Conservation (phyloP, 2,797 vertebrate species). For the Molothrus ater region DNA sequence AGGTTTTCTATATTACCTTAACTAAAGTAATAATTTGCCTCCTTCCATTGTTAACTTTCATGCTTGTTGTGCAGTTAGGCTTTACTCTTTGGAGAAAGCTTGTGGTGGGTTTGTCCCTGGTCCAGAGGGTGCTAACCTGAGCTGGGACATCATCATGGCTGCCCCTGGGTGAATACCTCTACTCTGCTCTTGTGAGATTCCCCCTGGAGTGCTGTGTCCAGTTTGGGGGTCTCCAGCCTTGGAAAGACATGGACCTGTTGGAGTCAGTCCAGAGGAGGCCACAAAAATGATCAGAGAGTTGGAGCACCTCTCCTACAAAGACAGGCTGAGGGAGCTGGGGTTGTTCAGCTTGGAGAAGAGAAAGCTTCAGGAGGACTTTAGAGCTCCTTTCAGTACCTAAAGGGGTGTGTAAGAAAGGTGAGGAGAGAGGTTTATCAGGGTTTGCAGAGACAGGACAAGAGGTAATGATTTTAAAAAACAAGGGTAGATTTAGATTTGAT, state of each 20-base stretch:
- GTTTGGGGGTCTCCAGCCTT: too few species aligned
- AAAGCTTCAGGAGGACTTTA: background rate
- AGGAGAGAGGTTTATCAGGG: background rate
- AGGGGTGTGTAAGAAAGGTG: background rate
- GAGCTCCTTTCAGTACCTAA: background rate
- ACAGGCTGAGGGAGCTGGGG: background rate
- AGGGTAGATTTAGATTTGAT: background rate
- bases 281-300: background rate
- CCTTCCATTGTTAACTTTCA: background rate
- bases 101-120: background rate
- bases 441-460: background rate
- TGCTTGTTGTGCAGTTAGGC: background rate
- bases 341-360: background rate
- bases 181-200: fast-evolving
- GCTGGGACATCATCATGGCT: background rate
- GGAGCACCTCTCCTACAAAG: background rate
- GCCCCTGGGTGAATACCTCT: background rate
- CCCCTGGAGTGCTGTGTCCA: background rate
- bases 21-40: background rate
- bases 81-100: background rate
- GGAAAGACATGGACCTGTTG: background rate
- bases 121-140: background rate
- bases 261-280: background rate
- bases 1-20: background rate
- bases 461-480: background rate